Percentiles rank a stretch among this genome's conserved stretches.
phyloP scores from a whole-genome alignment of 2,113 vertebrate genomes.

The Peromyscus maniculatus region DNA sequence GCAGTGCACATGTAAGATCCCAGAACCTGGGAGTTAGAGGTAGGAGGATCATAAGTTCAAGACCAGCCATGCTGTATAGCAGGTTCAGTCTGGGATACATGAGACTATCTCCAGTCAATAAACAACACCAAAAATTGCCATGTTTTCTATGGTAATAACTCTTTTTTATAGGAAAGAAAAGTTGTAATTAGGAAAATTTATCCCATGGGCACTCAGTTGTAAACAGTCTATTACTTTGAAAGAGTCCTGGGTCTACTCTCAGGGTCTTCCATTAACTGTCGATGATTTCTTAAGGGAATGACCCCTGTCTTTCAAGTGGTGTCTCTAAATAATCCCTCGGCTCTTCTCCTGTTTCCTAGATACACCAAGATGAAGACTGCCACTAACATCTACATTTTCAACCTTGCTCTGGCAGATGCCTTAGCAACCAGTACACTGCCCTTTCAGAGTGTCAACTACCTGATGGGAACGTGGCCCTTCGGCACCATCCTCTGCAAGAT shows the following conservation, averaged over 20 bases:
- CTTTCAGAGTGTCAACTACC: conserved; percentile 98
- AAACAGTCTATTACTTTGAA: background rate
- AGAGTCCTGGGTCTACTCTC: background rate
- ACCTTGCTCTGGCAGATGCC: conserved; percentile 97
- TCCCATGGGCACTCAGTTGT: background rate
- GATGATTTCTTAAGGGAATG: background rate
- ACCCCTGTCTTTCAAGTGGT: background rate
- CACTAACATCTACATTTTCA: conserved; percentile 99
- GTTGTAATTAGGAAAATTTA: background rate
- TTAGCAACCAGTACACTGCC: conserved; percentile 98
- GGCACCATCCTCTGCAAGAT: conserved; percentile 97
- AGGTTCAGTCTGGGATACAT: background rate
- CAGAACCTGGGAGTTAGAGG: background rate
- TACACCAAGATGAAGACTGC: conserved; percentile 99
- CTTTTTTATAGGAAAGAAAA: conserved; percentile 16
- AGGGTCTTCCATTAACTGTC: background rate
- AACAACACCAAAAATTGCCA: background rate
- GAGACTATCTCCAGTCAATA: background rate
- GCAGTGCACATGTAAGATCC: background rate
- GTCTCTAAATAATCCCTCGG: conserved; percentile 11
- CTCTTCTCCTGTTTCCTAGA: conserved; percentile 84
- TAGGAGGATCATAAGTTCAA: background rate
- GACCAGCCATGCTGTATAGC: background rate
- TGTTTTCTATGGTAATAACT: background rate
- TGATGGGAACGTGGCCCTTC: conserved; percentile 99